phyloP scores from a whole-genome alignment of 30 jellyfish, hydroid and myxozoan species.

The Hydractinia echinata region DNA sequence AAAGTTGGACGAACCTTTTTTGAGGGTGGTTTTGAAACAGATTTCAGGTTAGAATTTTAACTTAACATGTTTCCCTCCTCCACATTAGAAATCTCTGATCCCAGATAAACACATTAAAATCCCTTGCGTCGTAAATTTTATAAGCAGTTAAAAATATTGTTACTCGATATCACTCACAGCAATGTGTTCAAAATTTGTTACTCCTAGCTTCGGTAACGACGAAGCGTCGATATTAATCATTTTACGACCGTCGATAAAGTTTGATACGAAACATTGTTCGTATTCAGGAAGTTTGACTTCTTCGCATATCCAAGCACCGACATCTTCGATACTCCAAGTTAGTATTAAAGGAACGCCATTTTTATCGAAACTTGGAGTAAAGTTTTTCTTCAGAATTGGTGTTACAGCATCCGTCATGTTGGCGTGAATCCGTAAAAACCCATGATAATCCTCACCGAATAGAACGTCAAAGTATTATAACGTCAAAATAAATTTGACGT shows the following conservation, averaged over 20 bases:
- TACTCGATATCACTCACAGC: conserved; percentile 26
- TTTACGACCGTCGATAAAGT: conserved; percentile 63
- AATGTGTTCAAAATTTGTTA: conserved; percentile 72
- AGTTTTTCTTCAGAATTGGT: neutral
- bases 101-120: no score
- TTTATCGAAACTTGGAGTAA: conserved; percentile 60
- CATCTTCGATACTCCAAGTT: conserved; percentile 65
- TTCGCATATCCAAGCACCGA: conserved; percentile 59
- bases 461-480: neutral
- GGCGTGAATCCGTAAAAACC: no score
- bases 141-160: no score
- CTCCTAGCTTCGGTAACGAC: conserved; percentile 71
- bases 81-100: no score
- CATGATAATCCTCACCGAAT: neutral
- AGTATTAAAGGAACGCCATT: conserved; percentile 68
- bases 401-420: no score
- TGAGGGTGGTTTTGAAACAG: neutral
- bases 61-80: no score
- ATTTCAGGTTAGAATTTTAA: neutral
- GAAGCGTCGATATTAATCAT: conserved; percentile 66
- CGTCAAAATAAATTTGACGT: conserved; percentile 24
- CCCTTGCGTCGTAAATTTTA: no score
- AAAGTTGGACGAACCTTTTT: neutral
- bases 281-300: conserved; percentile 66
- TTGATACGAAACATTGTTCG: conserved; percentile 54